phyloP scores from a whole-genome alignment of 2,888 invertebrate genomes.

The Agrotis clavis region DNA sequence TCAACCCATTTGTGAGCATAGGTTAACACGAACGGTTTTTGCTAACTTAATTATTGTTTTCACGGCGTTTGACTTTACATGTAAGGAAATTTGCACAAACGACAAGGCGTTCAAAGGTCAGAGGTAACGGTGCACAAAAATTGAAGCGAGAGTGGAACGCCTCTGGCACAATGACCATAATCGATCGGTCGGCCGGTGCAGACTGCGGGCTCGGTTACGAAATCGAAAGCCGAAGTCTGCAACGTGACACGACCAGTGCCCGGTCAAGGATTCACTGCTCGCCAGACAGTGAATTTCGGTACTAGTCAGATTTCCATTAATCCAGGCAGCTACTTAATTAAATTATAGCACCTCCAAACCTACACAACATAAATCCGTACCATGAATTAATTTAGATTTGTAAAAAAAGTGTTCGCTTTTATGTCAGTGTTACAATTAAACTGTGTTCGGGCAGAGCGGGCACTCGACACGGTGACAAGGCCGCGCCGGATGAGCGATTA shows the following conservation, averaged over 20 bases:
- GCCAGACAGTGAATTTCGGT: conserved; percentile 52
- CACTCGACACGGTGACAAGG: conserved; percentile 76
- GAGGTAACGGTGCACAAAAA: conserved; percentile 69
- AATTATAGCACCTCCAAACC: conserved; percentile 11
- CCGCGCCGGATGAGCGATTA: conserved; percentile 85
- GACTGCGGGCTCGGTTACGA: conserved; percentile 80
- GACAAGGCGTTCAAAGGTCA: conserved; percentile 71
- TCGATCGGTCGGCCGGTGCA: conserved; percentile 76
- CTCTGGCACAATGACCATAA: conserved; percentile 84
- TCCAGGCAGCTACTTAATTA: conserved; percentile 12
- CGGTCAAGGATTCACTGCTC: conserved; percentile 80
- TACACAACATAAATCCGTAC: background rate
- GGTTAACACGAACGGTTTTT: conserved; percentile 21
- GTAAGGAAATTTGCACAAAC: conserved; percentile 70
- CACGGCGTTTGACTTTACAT: conserved; percentile 52
- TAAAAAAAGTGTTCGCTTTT: conserved; percentile 25
- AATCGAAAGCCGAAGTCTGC: conserved; percentile 80
- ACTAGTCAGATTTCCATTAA: conserved; percentile 27
- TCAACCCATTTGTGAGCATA: conserved; percentile 55
- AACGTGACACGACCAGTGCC: conserved; percentile 77
- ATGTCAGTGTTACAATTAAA: conserved; percentile 45
- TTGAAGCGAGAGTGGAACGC: conserved; percentile 79
- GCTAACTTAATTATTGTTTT: conserved; percentile 36
- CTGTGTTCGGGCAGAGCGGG: conserved; percentile 35
- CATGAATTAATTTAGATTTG: background rate